Evolutionary conservation across 2,113 vertebrate genomes (phyloP), one percentile per base, ranked within the genome.

Genomic region (Anser brachyrhynchus): DNA sequence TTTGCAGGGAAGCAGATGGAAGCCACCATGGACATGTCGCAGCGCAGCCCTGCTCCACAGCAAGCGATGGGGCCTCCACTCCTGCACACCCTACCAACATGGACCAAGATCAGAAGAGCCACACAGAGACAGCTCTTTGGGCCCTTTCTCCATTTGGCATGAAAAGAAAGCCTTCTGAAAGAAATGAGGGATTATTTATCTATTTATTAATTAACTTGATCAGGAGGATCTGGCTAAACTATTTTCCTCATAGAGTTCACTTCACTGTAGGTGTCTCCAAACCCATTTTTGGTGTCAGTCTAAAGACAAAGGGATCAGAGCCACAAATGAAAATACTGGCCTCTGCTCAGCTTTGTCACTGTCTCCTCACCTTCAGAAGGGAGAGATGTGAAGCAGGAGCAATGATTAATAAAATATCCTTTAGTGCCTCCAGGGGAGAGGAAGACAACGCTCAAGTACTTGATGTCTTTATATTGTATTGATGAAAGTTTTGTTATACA

Each of bases 381-480:
- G 22, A n/a, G 15, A 92, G 46, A 78, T 86, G 19, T 84, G 46
- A 86, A 67, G 65, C 13, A 46, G 41, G 13, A 43, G 2, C 14
- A 77, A 67, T 29, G 65, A 86, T 90, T 84, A 94, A 89, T 90
- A 90, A 87, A 94, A 77, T 87, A 94, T 81, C 65, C 52, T 84
- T 76, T 57, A 58, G 25, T 51, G 21, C 11, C 86, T 93, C 80
- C 46, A 62, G 65, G 55, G 31, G n/a, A 90, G 37, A 64, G 52
- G 19, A 84, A 83, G 72, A 92, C 76, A 95, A 90, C 94, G 25
- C 83, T 92, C 65, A 93, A 93, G 35, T 62, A 73, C 55, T 89
- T 83, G 35, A 89, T 51, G 10, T 64, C 51, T 90, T 89, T 93
- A 67, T 89, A 33, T 52, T 29, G 89, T 78, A 84, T 55, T 55